Evolutionary conservation across 2,797 vertebrate species (phyloP), one percentile per base, ranked within the genome.

Genomic region (Coranthus polyacanthus): DNA sequence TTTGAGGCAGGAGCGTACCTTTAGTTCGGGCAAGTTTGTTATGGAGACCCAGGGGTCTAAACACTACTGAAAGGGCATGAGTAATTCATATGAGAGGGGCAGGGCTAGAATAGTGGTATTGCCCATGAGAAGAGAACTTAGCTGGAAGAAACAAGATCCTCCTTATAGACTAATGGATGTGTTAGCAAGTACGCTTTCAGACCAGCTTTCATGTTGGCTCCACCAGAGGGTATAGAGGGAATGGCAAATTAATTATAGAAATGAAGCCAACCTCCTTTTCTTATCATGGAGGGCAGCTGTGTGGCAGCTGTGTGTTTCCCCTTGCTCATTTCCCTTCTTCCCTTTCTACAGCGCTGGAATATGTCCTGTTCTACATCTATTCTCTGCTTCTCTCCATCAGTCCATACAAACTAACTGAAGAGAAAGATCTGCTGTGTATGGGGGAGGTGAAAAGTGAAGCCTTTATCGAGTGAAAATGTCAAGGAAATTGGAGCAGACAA

Each of bases 231-330:
- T 88, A 87, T 68, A 88, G 82, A 92, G 79, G 82, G 87, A 89
- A 92, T 81, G 89, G 86, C 85, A 92, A 93, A 93, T 92, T 91
- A 92, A 93, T 93, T 92, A 91, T 84, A 89, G 88, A 88, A 92
- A 91, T 87, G 81, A 91, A 92, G 85, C 82, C 83, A 87, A 79
- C 83, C 88, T 86, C 82, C 68, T 82, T 81, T 81, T 86, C 89
- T 91, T 89, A 92, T 93, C 90, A 75, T 69, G 66, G 74, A 75
- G 89, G 88, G 86, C 88, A 90, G 90, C 87, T 86, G 87, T 86
- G 85, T 83, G 83, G 80, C 87, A 88, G 81, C 78, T 87, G 86
- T 66, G 65, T 55, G 62, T 73, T 70, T 38, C 71, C 72, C 59
- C 53, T 54, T 20, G 44, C 75, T 70, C 49, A 13, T 69, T 81